phyloP scores from a whole-genome alignment of 1,140 invertebrate genomes.

The Rhagoletis zephyria region DNA sequence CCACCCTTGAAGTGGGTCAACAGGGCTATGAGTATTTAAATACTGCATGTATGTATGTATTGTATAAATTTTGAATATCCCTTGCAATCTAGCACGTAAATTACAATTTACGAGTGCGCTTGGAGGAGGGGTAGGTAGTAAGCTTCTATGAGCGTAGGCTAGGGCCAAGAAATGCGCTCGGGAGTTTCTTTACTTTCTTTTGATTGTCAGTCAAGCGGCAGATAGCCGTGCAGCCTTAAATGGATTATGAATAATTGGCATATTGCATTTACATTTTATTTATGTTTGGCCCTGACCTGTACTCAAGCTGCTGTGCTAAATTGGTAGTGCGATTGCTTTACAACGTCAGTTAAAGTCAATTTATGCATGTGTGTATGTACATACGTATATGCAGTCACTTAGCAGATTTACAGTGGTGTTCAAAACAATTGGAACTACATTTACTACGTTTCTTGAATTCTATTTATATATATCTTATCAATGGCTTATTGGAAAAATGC shows the following conservation, averaged over 20 bases:
- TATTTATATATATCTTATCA: too few species aligned
- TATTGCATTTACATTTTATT: not conserved
- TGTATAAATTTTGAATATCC: not conserved
- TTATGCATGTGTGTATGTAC: not conserved
- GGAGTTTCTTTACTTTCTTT: not conserved
- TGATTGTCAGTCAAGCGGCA: not conserved
- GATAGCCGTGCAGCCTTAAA: not conserved
- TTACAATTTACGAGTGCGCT: not conserved
- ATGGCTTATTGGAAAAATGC: too few species aligned
- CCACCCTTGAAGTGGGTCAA: constrained; percentile 17
- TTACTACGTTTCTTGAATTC: too few species aligned
- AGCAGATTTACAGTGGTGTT: too few species aligned
- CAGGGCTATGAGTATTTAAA: constrained; percentile 27
- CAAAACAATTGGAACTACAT: too few species aligned
- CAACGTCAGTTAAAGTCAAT: constrained; percentile 2
- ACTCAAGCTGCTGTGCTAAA: not conserved
- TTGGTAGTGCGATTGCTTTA: not conserved
- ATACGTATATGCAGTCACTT: too few species aligned
- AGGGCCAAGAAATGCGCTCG: not conserved
- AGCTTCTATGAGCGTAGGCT: too few species aligned
- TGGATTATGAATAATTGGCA: constrained; percentile 30
- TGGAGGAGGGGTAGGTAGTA: not conserved
- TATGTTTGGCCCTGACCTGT: constrained; percentile 22
- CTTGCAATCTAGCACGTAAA: not conserved
- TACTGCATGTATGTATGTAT: too few species aligned